A percentile compares a stretch with the other conserved stretches of the same genome.
Evolutionary conservation across 2,113 vertebrate species (phyloP).

Genomic region (Takifugu bimaculatus): DNA sequence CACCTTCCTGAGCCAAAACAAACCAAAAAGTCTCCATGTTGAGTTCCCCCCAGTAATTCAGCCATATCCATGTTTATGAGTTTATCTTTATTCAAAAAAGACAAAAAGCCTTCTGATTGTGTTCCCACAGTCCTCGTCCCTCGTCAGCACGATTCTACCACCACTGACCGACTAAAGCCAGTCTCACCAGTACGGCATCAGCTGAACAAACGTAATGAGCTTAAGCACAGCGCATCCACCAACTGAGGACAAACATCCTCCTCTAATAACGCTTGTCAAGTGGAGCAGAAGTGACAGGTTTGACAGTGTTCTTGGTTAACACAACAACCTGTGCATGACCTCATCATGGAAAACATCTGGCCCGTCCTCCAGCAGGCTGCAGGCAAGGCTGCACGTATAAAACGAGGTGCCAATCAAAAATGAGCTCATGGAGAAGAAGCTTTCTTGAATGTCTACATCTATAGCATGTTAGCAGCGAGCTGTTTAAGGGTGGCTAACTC

Average conservation of each 20-base stretch:
- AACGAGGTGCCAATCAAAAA: slow-evolving; percentile 53
- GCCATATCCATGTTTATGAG: slow-evolving; percentile 62
- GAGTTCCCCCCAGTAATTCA: slow-evolving; percentile 44
- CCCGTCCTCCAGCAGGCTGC: slow-evolving; percentile 36
- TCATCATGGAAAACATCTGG: slow-evolving; percentile 56
- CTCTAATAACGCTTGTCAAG: slow-evolving; percentile 58
- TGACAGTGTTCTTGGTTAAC: slow-evolving; percentile 58
- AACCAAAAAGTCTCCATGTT: slow-evolving; percentile 9
- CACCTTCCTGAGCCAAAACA: slow-evolving; percentile 23
- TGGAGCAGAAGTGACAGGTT: slow-evolving; percentile 58
- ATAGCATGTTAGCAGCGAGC: neutral
- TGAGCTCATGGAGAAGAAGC: neutral
- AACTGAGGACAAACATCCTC: slow-evolving; percentile 25
- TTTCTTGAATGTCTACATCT: slow-evolving; percentile 16
- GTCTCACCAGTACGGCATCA: slow-evolving; percentile 43
- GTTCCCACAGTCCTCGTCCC: slow-evolving; percentile 45
- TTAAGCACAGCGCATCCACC: slow-evolving; percentile 44
- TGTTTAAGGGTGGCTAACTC: neutral
- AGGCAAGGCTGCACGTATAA: slow-evolving; percentile 41
- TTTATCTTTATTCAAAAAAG: slow-evolving; percentile 29
- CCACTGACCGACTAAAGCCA: slow-evolving; percentile 51
- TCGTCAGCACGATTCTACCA: slow-evolving; percentile 16
- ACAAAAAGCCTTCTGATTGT: slow-evolving; percentile 44
- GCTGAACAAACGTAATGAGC: slow-evolving; percentile 50
- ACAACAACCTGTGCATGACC: slow-evolving; percentile 61